Base-by-base conservation (phyloP, 1,140 invertebrate genomes). In the Eulimnadia texana region DNA sequence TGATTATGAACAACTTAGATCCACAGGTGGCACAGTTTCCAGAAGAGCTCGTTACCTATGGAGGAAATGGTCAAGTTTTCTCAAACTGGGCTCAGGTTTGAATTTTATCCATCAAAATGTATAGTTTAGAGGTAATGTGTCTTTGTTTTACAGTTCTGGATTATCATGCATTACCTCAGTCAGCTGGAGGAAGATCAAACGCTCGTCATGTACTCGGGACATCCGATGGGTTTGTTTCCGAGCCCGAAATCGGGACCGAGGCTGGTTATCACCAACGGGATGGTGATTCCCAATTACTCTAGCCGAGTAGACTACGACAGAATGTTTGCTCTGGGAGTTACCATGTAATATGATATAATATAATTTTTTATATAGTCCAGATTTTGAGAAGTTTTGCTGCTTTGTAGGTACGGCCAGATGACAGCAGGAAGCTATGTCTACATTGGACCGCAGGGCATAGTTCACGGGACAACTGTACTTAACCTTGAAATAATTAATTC, bases 401-500 rank as follows among this genome's bases (percentile, higher is more conserved):
- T 24, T 51, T 58, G 16, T 56, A 74, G 71, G 69, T 76, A 76
- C 67, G 76, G 76, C 0, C 77, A 78, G 63, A 78, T 78, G 77
- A 78, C 77, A 23, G 82, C 82, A 19, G 83, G 83, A 13, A 81
- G 80, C 67, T 85, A 77, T 68, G 84, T 82, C 66, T 85, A 85
- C 68, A 85, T 85, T 64, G 84, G 83, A 23, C 82, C 83, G 3
- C 83, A 85, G 68, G 83, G 83, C 3, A 84, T 84, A 62, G 83
- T 84, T 19, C 82, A 84, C 70, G 82, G 82, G 23, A 85, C 83
- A 2, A 82, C 80, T 51, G 82, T 84, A 71, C n/a, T n/a, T n/a
- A 68, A 73, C 70, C 42, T 47, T 27, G 3, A 55, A 19, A 58
- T 50, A 19, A 60, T 51, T n/a, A 10, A 3, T 2, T 58, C 25